Conservation (phyloP, 1,140 invertebrate species). For the Cydia splendana region DNA sequence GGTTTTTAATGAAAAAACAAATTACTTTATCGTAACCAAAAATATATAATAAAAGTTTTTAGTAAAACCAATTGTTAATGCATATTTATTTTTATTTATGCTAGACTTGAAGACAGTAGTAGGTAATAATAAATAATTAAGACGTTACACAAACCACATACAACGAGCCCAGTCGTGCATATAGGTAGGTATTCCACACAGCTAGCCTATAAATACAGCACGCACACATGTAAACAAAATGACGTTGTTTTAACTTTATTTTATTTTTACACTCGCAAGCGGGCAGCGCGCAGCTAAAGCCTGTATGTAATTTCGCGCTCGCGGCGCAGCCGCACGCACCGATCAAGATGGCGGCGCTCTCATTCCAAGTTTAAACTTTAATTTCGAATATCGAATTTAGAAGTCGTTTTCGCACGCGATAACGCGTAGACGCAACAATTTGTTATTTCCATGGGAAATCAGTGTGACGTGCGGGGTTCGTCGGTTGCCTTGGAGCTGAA, state of each 20-base stretch:
- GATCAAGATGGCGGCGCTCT: slow-evolving; percentile 65
- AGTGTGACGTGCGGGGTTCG: slow-evolving; percentile 35
- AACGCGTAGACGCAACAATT: slow-evolving; percentile 30
- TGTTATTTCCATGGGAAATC: slow-evolving; percentile 40
- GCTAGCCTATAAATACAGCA: slow-evolving; percentile 78
- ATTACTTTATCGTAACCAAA: too few species aligned
- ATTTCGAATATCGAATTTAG: slow-evolving; percentile 39
- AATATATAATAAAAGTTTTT: too few species aligned
- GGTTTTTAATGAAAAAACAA: too few species aligned
- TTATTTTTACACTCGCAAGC: slow-evolving; percentile 76
- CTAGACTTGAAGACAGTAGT: slow-evolving; percentile 41
- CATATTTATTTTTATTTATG: not conserved
- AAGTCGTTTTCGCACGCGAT: slow-evolving; percentile 25
- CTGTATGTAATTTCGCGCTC: slow-evolving; percentile 73
- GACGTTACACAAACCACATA: slow-evolving; percentile 75
- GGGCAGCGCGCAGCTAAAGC: slow-evolving; percentile 58
- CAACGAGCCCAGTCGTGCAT: slow-evolving; percentile 62
- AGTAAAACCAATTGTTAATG: too few species aligned
- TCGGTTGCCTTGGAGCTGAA: not conserved
- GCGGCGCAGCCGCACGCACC: slow-evolving; percentile 73
- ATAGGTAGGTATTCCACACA: slow-evolving; percentile 61
- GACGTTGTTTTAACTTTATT: slow-evolving; percentile 79
- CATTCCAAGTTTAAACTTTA: slow-evolving; percentile 48
- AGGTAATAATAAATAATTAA: slow-evolving; percentile 50
- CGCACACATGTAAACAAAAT: slow-evolving; percentile 74